phyloP scores from a whole-genome alignment of 2,888 invertebrate genomes.

The Campoplex capitator region DNA sequence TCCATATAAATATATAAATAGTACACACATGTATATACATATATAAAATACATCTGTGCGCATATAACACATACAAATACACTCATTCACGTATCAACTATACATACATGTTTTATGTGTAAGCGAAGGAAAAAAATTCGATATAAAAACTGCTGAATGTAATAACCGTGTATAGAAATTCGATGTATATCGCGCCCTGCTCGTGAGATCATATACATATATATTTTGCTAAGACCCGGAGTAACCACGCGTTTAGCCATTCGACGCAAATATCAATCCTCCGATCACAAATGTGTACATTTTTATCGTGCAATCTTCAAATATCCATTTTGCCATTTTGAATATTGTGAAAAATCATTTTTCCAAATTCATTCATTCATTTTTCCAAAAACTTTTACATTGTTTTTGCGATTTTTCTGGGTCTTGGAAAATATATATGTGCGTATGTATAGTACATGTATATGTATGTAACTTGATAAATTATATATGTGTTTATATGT shows the following conservation, averaged over 20 bases:
- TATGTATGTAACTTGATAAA: slow-evolving; percentile 5
- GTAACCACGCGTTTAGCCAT: neutral
- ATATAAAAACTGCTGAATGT: slow-evolving; percentile 64
- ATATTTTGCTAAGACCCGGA: neutral
- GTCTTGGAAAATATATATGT: slow-evolving; percentile 25
- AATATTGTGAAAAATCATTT: neutral
- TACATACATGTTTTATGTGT: slow-evolving; percentile 67
- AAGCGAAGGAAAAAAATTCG: slow-evolving; percentile 56
- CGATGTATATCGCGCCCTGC: slow-evolving; percentile 46
- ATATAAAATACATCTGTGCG: slow-evolving; percentile 60
- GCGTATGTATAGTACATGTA: slow-evolving; percentile 30
- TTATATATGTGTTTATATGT: slow-evolving; percentile 34
- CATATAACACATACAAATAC: slow-evolving; percentile 71
- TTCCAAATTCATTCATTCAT: neutral
- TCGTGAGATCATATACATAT: neutral
- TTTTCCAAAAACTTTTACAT: neutral
- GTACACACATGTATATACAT: slow-evolving; percentile 47
- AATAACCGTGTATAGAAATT: slow-evolving; percentile 62
- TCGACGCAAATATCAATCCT: neutral
- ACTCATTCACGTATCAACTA: slow-evolving; percentile 72
- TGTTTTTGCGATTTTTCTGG: neutral
- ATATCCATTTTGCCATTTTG: neutral
- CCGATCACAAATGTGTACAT: neutral
- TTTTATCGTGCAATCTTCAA: neutral
- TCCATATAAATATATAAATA: slow-evolving; percentile 67